Evolutionary conservation across 1,140 invertebrate species (phyloP), one percentile per base, ranked within the genome.

Genomic region (roundworm (Caenorhabditis elegans)): DNA sequence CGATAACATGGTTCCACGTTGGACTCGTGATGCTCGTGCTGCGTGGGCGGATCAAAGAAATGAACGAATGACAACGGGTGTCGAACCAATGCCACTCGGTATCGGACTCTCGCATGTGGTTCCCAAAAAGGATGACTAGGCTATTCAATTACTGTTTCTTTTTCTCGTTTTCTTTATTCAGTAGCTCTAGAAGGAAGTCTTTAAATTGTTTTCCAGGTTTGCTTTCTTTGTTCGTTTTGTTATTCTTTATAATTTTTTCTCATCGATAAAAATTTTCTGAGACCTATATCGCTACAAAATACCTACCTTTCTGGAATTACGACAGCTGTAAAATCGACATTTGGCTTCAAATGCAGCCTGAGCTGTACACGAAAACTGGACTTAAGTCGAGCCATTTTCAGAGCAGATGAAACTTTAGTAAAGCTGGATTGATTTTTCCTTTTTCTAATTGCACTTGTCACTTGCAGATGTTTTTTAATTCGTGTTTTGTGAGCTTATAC

Each of bases 1-100:
- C 15, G 88, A 89, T 76, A 85, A 84, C 15, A 75, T 82, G 31
- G 83, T 89, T 11, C 51, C 81, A 0, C 84, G 88, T 19, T 89
- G 88, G 88, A 89, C 88, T 17, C 87, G 88, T 70, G 82, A 77
- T n/a, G 82, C 86, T n/a, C 82, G 88, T 24, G 51, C 81, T 15
- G 65, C 55, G 39, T 87, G 80, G 79, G 81, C 80, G 3, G 83
- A 77, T 19, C 28, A 78, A 53, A 78, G 85, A 49, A 48, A 86
- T 53, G 86, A 86, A 76, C 65, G 83, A 48, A 86, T 83, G 13
- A 51, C 46, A 24, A 80, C 53, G 26, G 88, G 88, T 11, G 84
- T 85, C 48, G 65, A 83, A n/a, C 84, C 85, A 19, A 60, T 88
- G 6, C 86, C 88, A 0, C 24, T 53, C 65, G 88, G 88, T 26